Evolutionary conservation across 2,888 invertebrate genomes (phyloP), one percentile per base, ranked within the genome.

Genomic region (Agelastica alni): DNA sequence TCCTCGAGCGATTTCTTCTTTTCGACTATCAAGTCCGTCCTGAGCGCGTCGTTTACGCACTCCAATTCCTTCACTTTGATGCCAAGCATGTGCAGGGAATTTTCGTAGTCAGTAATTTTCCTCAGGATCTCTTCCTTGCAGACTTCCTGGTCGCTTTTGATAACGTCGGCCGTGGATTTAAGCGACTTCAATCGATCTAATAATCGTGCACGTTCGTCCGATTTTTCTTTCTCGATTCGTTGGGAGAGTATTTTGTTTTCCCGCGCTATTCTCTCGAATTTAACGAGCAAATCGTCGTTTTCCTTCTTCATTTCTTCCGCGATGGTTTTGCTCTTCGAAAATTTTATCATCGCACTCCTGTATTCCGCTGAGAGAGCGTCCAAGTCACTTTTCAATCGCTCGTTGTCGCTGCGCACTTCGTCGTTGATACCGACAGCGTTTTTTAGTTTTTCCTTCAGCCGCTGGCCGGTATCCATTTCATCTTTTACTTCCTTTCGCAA

Each of bases 81-180:
- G 7, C 53, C 30, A 17, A 59, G 53, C 37, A 13, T 43, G 20
- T 58, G 47, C 16, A 57, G 43, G 4, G 34, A 37, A 7, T 52
- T 47, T 13, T 53, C 53, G 22, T 56, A 60, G 4, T 43, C 45
- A 3, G 31, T 28, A 10, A 60, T 14, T 14, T 45, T 44, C 7
- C 51, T 49, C 14, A 56, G 46, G 10, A 56, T 43, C 30, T 58
- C 45, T 14, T 44, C 26, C 37, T 56, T 52, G 26, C 44, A 57
- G 4, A 39, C 28, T 20, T 49, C 58, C 12, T 59, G 57, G 13
- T 51, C 30, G n/a, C 47, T 18, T 14, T 30, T 51, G 16, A 60
- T 56, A 3, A 4, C 4, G n/a, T 55, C 47, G 6, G 57, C 20
- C 32, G 62, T 60, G 7, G 16, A 48, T 37, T 56, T 53, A 10